Percentiles rank a stretch among this genome's conserved stretches.
Conservation (phyloP, 2,797 vertebrate genomes). For the Lithobates sylvaticus region DNA sequence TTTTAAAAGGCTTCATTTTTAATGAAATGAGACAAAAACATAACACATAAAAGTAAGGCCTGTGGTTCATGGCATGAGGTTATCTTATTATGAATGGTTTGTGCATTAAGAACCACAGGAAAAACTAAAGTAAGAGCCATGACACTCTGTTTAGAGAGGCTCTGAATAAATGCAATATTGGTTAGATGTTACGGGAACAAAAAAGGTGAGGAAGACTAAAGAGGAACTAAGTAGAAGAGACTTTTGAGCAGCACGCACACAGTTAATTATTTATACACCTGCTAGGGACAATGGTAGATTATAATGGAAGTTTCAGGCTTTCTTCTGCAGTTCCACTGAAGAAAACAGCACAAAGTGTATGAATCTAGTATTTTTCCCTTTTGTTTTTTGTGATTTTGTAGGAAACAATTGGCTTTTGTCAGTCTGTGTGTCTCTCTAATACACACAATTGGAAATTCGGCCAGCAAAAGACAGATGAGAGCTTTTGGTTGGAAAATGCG, state of each 20-base stretch:
- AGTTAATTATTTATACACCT: constrained; percentile 59
- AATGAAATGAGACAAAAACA: constrained; percentile 39
- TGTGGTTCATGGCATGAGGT: constrained; percentile 40
- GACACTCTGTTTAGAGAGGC: constrained; percentile 26
- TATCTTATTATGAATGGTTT: constrained; percentile 53
- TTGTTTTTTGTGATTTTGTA: not conserved
- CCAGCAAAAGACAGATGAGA: no score
- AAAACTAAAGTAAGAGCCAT: constrained; percentile 29
- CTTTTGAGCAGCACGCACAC: constrained; percentile 37
- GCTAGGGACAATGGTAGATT: constrained; percentile 42
- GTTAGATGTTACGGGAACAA: constrained; percentile 31
- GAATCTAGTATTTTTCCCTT: no score
- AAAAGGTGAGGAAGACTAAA: constrained; percentile 57
- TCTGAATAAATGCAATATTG: constrained; percentile 52
- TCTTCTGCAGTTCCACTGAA: not conserved
- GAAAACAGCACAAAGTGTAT: constrained; percentile 9
- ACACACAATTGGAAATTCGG: no score
- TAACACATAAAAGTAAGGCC: constrained; percentile 31
- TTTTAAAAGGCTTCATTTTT: constrained; percentile 34
- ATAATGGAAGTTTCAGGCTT: constrained; percentile 35
- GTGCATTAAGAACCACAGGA: constrained; percentile 46
- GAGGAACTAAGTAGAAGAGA: constrained; percentile 43
- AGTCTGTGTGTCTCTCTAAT: no score
- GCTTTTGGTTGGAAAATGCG: no score
- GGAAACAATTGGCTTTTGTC: not conserved